phyloP scores from a whole-genome alignment of 1,140 invertebrate species.

The Pomacea maculata region DNA sequence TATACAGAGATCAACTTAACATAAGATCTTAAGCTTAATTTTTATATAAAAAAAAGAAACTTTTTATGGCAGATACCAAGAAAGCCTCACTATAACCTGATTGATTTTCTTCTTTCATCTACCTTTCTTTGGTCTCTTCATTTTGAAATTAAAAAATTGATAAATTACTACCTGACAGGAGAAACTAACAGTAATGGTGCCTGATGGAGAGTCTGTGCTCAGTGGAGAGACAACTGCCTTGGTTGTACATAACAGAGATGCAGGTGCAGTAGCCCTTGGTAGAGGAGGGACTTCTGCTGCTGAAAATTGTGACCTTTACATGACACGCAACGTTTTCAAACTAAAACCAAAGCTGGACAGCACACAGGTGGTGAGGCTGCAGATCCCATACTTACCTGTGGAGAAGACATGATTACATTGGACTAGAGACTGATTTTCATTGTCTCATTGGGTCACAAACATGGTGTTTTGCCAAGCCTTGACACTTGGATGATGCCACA shows the following conservation, averaged over 20 bases:
- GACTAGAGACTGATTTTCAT: too few species aligned
- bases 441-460: too few species aligned
- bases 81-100: too few species aligned
- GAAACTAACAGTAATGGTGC: neutral
- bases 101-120: too few species aligned
- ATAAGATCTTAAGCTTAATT: neutral
- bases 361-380: neutral
- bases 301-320: constrained; percentile 1
- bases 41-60: too few species aligned
- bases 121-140: too few species aligned
- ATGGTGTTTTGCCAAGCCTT: too few species aligned
- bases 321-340: constrained; percentile 1
- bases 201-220: constrained; percentile 4
- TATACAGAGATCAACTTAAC: neutral
- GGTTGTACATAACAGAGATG: constrained; percentile 15
- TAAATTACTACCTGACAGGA: neutral
- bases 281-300: neutral
- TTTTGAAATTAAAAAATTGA: too few species aligned
- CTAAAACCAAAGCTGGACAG: constrained; percentile 1
- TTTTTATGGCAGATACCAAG: too few species aligned
- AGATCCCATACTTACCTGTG: constrained; percentile 13
- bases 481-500: too few species aligned
- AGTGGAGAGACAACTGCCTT: constrained; percentile 18
- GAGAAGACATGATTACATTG: constrained; percentile 3
- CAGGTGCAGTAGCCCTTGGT: neutral